Conservation (phyloP, 2,888 invertebrate species). For the Folsomia manolachei region DNA sequence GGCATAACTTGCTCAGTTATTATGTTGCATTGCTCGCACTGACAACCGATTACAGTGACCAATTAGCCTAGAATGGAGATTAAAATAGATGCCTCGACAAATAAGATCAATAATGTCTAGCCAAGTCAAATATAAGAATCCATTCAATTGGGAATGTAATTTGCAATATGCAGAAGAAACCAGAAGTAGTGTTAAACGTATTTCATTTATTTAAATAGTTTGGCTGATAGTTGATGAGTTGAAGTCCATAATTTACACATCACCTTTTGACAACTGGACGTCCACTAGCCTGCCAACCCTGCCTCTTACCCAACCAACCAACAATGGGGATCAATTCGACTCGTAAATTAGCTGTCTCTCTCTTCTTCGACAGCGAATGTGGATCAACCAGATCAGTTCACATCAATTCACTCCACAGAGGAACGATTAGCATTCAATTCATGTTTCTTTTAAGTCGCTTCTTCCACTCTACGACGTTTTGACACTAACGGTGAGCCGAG, state of each 20-base stretch:
- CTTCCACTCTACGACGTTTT: not conserved
- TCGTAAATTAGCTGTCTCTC: not conserved
- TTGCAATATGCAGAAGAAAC: not conserved
- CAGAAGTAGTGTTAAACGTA: not conserved
- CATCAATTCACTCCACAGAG: no score
- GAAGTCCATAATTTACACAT: constrained; percentile 1
- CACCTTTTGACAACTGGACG: constrained; percentile 4
- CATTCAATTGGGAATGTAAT: not conserved
- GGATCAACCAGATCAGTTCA: constrained; percentile 2
- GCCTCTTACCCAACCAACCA: not conserved
- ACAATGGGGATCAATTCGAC: not conserved
- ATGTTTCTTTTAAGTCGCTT: not conserved
- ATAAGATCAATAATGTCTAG: no score
- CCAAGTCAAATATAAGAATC: no score
- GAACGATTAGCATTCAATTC: not conserved
- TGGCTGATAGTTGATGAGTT: not conserved
- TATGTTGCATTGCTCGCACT: not conserved
- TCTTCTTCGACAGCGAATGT: constrained; percentile 3
- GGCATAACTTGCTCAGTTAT: not conserved
- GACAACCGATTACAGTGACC: not conserved
- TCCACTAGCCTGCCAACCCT: no score
- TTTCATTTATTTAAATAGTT: not conserved
- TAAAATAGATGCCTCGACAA: not conserved
- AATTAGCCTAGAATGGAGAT: not conserved
- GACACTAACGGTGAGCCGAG: no score